These are phyloP conservation scores for Lathronympha strigana DNA, from an alignment of 2,888 invertebrate genomes.

Conservation along the genomic window DNA sequence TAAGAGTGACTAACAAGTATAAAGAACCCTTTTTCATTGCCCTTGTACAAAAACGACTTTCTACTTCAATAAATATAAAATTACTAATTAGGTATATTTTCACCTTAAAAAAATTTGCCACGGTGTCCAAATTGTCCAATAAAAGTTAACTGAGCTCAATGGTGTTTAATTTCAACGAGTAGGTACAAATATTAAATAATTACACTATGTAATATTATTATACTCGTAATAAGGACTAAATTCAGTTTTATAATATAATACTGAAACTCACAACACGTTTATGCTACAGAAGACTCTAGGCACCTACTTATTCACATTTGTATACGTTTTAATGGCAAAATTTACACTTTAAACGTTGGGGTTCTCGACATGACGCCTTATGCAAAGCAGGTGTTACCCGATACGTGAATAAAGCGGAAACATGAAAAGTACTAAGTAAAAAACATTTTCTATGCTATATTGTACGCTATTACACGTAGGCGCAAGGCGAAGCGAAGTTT, in stretches of 20 bases:
- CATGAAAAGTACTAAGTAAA: constrained; percentile 59
- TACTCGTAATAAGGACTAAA: neutral
- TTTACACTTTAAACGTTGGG: constrained; percentile 77
- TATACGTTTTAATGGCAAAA: constrained; percentile 79
- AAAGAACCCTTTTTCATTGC: neutral
- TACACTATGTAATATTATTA: neutral
- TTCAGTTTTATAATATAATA: constrained; percentile 3
- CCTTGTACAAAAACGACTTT: neutral
- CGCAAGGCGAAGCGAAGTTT: constrained; percentile 4
- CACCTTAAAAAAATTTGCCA: constrained; percentile 72
- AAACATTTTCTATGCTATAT: constrained; percentile 49
- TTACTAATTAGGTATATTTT: no score
- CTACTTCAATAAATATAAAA: no score
- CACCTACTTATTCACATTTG: constrained; percentile 69
- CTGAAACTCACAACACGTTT: constrained; percentile 56
- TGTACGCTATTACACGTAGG: constrained; percentile 43
- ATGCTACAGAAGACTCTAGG: constrained; percentile 52
- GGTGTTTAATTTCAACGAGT: no score
- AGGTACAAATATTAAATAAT: no score
- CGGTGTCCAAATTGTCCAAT: constrained; percentile 74
- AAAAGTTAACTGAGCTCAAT: no score
- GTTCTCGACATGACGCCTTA: constrained; percentile 80
- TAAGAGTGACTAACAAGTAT: neutral
- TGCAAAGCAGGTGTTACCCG: constrained; percentile 84
- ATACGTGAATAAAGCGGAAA: constrained; percentile 67